Evolutionary conservation across 2,113 vertebrate species (phyloP), one percentile per base, ranked within the genome.

Genomic region (Dicerorhinus sumatrensis): DNA sequence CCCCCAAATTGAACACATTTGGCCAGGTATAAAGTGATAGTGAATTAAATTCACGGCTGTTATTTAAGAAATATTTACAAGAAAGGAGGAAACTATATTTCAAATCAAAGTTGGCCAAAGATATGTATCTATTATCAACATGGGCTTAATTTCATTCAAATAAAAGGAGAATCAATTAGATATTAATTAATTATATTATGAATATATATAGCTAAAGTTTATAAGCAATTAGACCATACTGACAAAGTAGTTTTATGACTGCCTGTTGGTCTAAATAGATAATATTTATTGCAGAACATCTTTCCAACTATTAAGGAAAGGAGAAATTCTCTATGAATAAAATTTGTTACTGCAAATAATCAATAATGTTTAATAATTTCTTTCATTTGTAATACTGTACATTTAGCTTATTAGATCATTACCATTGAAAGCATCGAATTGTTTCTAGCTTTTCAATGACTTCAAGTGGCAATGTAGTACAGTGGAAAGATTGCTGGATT

Each of bases 291-390:
- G 1, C 36, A 63, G 60, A 85, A 79, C 11, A 77, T 58, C 12
- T 63, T 94, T 93, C 20, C 33, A 67, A 25, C 85, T 39, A 54
- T 79, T 90, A 72, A 93, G 67, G 18, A 90, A 79, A 90, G 9
- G 27, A 75, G 72, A 89, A 87, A 69, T 84, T 72, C 12, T 91
- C 13, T 48, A 21, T 94, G 17, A 91, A 58, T 90, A 89, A n/a
- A 94, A 36, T 31, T 58, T 93, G 20, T 1, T 73, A 69, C 8
- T 23, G 9, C n/a, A 89, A 93, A 87, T 93, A 92, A 72, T 3
- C 21, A 2, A 70, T 33, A 87, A 4, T 10, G 88, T 51, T 81
- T 84, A 89, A 65, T 33, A 6, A 81, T 33, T 79, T 56, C 10
- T 94, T 96, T 80, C 25, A n/a, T 87, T 89, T 73, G 51, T 10